Evolutionary conservation across 2,888 invertebrate species (phyloP).

Genomic region (Mythimna vitellina): DNA sequence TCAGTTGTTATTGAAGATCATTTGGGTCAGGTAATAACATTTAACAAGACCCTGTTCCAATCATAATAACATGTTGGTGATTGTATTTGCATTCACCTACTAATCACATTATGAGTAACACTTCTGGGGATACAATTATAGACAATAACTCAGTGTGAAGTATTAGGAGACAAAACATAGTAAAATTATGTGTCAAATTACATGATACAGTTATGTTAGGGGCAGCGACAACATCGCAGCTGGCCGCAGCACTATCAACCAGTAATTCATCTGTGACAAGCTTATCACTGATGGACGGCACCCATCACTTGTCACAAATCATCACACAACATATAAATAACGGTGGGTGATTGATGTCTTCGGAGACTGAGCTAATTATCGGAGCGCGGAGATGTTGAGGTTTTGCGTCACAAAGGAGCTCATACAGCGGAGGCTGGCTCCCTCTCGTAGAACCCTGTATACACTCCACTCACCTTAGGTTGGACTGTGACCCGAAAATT

Average conservation of each 20-base stretch:
- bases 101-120: conserved; percentile 25
- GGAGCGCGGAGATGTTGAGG: conserved; percentile 57
- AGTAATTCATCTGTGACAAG: conserved; percentile 48
- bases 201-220: conserved; percentile 34
- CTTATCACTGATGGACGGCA: conserved; percentile 61
- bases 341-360: conserved; percentile 67
- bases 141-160: neutral
- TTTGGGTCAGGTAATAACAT: conserved; percentile 12
- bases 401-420: conserved; percentile 74
- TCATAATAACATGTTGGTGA: conserved; percentile 17
- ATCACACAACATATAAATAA: conserved; percentile 69
- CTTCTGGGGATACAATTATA: neutral
- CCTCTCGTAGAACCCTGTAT: conserved; percentile 59
- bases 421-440: conserved; percentile 56
- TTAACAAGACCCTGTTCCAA: conserved; percentile 9
- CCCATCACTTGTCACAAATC: conserved; percentile 68
- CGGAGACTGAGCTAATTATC: conserved; percentile 61
- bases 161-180: conserved; percentile 15
- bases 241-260: conserved; percentile 35
- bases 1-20: neutral
- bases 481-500: conserved; percentile 86
- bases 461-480: conserved; percentile 82
- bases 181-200: conserved; percentile 28
- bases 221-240: conserved; percentile 29
- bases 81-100: conserved; percentile 28